Percentiles rank a stretch among this genome's conserved stretches.
Conservation (phyloP, 2,797 vertebrate species). For the Gymnopithys bicolor region DNA sequence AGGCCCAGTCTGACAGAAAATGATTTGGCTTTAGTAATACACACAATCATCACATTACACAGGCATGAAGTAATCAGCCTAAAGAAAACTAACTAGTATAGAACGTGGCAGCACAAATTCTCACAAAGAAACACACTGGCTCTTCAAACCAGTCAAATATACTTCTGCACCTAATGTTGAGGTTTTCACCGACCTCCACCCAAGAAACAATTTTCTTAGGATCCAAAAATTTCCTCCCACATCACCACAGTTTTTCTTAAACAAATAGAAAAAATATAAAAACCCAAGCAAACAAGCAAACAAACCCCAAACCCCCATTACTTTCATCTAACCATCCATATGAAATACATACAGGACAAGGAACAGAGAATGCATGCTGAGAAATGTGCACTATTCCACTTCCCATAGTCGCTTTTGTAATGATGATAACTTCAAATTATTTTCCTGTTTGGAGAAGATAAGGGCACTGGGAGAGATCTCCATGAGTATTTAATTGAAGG, state of each 20-base stretch:
- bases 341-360: neutral
- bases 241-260: neutral
- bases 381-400: neutral
- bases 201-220: neutral
- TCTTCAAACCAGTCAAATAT: neutral
- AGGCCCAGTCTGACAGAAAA: constrained; percentile 18
- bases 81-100: constrained; percentile 11
- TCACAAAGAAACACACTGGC: neutral
- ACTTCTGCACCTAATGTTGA: neutral
- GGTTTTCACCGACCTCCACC: neutral
- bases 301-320: too few species aligned
- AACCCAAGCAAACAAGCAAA: neutral
- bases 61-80: constrained; percentile 42
- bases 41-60: constrained; percentile 20
- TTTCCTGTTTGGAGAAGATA: neutral
- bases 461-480: neutral
- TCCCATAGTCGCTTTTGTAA: neutral
- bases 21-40: constrained; percentile 12
- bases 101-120: neutral
- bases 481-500: neutral
- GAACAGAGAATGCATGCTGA: neutral
- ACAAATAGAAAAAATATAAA: neutral
- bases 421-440: neutral
- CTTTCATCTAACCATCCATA: neutral
- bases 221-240: neutral